These are phyloP conservation scores for Regulus satrapa DNA, from an alignment of 2,113 vertebrate species.

Conservation along the genomic window DNA sequence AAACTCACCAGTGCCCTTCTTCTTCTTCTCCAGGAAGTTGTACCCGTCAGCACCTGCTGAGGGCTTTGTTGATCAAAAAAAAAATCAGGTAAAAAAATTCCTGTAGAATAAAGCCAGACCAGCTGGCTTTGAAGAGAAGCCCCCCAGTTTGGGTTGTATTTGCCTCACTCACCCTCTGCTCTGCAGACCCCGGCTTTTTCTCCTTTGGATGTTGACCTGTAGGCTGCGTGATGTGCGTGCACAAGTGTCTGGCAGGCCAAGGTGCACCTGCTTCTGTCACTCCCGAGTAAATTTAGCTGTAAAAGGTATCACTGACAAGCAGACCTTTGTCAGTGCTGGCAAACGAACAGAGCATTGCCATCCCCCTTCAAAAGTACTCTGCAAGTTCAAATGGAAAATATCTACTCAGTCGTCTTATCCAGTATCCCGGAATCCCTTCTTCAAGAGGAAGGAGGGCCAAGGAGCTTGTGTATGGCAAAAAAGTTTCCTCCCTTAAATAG, in stretches of 20 bases:
- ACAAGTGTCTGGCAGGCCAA: conserved; percentile 84
- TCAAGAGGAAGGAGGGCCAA: conserved; percentile 40
- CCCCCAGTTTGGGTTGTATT: conserved; percentile 89
- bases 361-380: conserved; percentile 56
- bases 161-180: conserved; percentile 84
- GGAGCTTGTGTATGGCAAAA: conserved; percentile 61
- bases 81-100: conserved; percentile 77
- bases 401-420: conserved; percentile 57
- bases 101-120: conserved; percentile 96
- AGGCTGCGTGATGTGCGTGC: conserved; percentile 78
- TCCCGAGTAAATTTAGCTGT: conserved; percentile 94
- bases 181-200: conserved; percentile 80
- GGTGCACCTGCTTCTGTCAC: conserved; percentile 90
- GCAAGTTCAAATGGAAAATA: conserved; percentile 79
- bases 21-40: conserved; percentile 95
- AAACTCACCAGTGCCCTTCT: conserved; percentile 93
- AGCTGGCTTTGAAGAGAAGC: conserved; percentile 99
- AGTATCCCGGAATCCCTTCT: conserved; percentile 64
- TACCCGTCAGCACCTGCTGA: conserved; percentile 93
- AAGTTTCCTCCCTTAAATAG: conserved; percentile 51
- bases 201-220: conserved; percentile 79
- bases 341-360: conserved; percentile 73
- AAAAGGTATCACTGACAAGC: conserved; percentile 89
- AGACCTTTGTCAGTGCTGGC: conserved; percentile 90
- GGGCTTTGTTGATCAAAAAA: conserved; percentile 84